Conservation (phyloP, 2,888 invertebrate genomes). For the Rhimphoctona megacephalus region DNA sequence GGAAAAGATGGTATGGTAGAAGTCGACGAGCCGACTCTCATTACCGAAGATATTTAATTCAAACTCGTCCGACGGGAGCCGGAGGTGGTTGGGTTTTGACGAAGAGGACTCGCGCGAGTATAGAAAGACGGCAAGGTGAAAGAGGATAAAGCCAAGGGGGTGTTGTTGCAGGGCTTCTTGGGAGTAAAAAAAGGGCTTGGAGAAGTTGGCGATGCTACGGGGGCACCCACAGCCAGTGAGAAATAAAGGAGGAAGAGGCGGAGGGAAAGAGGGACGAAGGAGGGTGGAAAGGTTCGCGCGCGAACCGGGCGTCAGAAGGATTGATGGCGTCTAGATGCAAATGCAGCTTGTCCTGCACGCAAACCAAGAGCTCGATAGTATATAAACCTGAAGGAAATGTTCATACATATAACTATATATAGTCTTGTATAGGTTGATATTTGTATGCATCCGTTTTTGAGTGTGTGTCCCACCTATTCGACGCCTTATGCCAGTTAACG, state of each 20-base stretch:
- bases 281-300: conserved; percentile 57
- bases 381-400: conserved; percentile 9
- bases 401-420: conserved; percentile 34
- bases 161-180: conserved; percentile 6
- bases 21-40: conserved; percentile 71
- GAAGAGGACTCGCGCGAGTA: conserved; percentile 62
- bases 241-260: conserved; percentile 59
- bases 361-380: conserved; percentile 74
- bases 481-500: conserved; percentile 85
- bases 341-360: conserved; percentile 84
- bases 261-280: conserved; percentile 19
- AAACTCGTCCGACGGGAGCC: conserved; percentile 75
- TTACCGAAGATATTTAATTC: conserved; percentile 82
- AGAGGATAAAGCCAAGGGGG: conserved; percentile 17
- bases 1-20: not conserved
- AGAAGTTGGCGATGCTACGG: conserved; percentile 51
- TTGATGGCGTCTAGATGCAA: conserved; percentile 85
- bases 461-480: conserved; percentile 81
- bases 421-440: conserved; percentile 4
- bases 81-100: conserved; percentile 70
- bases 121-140: conserved; percentile 1
- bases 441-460: conserved; percentile 1
- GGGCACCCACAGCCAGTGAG: conserved; percentile 47
- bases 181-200: conserved; percentile 4
- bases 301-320: conserved; percentile 84